Evolutionary conservation across 2,797 vertebrate genomes (phyloP), one percentile per base, ranked within the genome.

Genomic region (Gallinago solitaria): DNA sequence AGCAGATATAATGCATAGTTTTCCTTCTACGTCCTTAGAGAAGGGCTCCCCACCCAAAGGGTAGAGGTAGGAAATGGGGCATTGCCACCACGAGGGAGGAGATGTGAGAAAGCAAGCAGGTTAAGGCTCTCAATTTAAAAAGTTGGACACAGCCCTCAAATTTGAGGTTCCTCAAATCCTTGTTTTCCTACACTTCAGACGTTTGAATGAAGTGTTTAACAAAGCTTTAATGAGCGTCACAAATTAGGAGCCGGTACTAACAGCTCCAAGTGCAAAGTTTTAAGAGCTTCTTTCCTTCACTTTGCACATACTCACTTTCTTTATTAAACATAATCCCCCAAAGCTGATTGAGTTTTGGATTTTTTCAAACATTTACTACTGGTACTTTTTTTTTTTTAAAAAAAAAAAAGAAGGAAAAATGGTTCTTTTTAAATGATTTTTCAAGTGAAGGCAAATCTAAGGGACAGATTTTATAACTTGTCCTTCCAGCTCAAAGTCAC

Each of bases 371-470:
- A 27, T 12, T 23, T 53, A 87, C 75, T 88, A 87, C 85, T 63
- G 83, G 76, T 30, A 30, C 28, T n/a, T 75, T 93, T 94, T n/a
- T 75, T 93, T 94, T 50, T 24, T 35, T 28, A 6, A 12, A 47
- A 47, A 47, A 47, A 47, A 45, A 47, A 45, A 20, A 45, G 23
- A 16, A 93, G 32, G 37, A 37, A 68, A 95, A 89, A 70, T 6
- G 5, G 32, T 54, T 93, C 16, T 63, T 94, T 91, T 70, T 57
- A 45, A 65, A 82, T 71, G 18, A 94, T 80, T 95, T 97, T 91
- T 33, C 32, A 91, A 76, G 32, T 43, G 43, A 74, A 93, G 41
- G 71, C 14, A 73, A 75, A 82, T 89, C 73, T 90, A 79, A 92
- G 33, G 6, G 59, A 77, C 48, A 50, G 24, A 88, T 91, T 78